Base-by-base conservation (phyloP, 2,888 invertebrate genomes). In the Boloria selene region DNA sequence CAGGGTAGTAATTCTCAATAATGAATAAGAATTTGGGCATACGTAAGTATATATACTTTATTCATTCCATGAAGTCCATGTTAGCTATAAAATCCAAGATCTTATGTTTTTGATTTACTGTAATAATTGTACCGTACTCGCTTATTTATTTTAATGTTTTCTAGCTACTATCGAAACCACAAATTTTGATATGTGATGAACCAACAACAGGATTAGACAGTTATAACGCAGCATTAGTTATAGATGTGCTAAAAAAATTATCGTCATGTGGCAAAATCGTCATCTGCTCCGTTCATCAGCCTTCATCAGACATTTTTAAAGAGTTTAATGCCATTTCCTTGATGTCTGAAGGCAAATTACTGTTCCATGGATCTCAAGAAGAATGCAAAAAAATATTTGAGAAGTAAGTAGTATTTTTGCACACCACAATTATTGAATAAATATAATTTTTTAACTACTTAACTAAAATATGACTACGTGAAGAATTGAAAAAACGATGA, bases 151-250 rank as follows among this genome's bases (percentile, higher is more conserved):
- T 18, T 22, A 4, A 18, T 55, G 59, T 45, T 64, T 81, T 22
- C 22, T 80, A 97, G 96, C 89, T 98, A 5, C 87, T 98, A 68
- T 97, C 96, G 17, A 96, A 97, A 80, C 98, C 98, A 0, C 94
- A 95, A 61, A 93, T 98, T 59, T 85, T 98, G 65, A 97, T 98
- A 80, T 97, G 98, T 80, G 98, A 98, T 80, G 98, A 98, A 80
- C 97, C 98, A 0, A 98, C 98, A 0, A 97, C 97, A 0, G 98
- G 98, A 0, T 82, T 98, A 64, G 98, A 98, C 82, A 97, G 97
- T 70, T 97, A 95, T 84, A 97, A 95, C 86, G 98, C 98, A 0
- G 93, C 94, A 69, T 93, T 95, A 38, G 96, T 98, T 0, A 93
- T 97, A 5, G 93, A 94, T 67, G 94, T 95, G 0, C 79, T 97